Conservation (phyloP, 37 sponge, comb jelly and placozoan species). For the Spongia lamella region DNA sequence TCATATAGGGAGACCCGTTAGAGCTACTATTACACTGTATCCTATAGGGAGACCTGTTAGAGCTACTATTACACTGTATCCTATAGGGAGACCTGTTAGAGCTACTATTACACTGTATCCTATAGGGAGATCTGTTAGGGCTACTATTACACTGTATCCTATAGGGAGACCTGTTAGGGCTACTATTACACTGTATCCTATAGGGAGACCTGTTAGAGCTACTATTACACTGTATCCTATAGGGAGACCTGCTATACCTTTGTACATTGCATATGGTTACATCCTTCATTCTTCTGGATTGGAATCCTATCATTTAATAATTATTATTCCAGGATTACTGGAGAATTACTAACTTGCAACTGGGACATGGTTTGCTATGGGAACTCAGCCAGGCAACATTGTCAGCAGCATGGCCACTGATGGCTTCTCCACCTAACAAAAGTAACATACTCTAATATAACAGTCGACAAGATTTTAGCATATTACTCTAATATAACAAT, state of each 20-base stretch:
- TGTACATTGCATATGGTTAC: slow-evolving; percentile 91
- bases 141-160: too few species aligned
- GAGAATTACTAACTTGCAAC: slow-evolving; percentile 73
- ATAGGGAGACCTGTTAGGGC: too few species aligned
- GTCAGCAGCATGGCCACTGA: slow-evolving; percentile 38
- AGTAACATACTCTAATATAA: background rate
- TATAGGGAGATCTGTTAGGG: too few species aligned
- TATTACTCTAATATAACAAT: background rate
- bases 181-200: too few species aligned
- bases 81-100: too few species aligned
- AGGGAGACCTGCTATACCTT: too few species aligned
- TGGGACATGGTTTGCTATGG: slow-evolving; percentile 87
- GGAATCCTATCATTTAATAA: slow-evolving; percentile 42
- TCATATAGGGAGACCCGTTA: background rate
- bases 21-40: too few species aligned
- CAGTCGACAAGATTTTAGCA: slow-evolving; percentile 9
- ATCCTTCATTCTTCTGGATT: slow-evolving; percentile 94
- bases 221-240: too few species aligned
- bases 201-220: too few species aligned
- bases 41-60: too few species aligned
- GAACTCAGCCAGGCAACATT: slow-evolving; percentile 69
- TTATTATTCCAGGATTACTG: background rate
- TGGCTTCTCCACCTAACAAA: slow-evolving; percentile 10
- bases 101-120: too few species aligned
- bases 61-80: too few species aligned